Percentiles rank a stretch among this genome's conserved stretches.
phyloP scores from a whole-genome alignment of 2,888 invertebrate species.

The Ariolimax columbianus region DNA sequence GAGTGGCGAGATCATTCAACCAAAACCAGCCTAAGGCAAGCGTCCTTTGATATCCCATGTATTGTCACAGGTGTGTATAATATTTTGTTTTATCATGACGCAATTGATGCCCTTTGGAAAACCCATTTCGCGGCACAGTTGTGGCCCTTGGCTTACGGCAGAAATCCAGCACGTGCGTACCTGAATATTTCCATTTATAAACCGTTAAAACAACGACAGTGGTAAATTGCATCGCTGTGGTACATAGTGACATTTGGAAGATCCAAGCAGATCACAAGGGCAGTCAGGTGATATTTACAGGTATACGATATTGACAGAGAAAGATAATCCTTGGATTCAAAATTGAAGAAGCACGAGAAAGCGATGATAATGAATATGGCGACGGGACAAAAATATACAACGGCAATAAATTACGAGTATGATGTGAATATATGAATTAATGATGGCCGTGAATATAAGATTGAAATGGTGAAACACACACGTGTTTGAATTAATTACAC shows the following conservation, averaged over 20 bases:
- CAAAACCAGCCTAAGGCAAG: not conserved
- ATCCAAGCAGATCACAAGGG: not conserved
- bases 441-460: too few relatives aligned
- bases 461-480: too few relatives aligned
- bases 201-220: not conserved
- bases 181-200: not conserved
- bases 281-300: too few relatives aligned
- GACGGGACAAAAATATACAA: too few relatives aligned
- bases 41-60: not conserved
- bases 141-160: not conserved
- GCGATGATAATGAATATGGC: too few relatives aligned
- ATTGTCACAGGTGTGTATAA: not conserved
- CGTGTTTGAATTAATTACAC: too few relatives aligned
- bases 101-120: not conserved
- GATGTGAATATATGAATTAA: too few relatives aligned
- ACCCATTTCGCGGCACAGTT: not conserved
- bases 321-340: too few relatives aligned
- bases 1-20: not conserved
- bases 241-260: not conserved
- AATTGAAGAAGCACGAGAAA: too few relatives aligned
- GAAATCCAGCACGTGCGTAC: not conserved
- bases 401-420: too few relatives aligned
- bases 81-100: not conserved
- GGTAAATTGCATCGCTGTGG: not conserved
- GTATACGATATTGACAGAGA: too few relatives aligned